Evolutionary conservation across 1,140 invertebrate genomes (phyloP).

Genomic region (Diorhabda carinulata): DNA sequence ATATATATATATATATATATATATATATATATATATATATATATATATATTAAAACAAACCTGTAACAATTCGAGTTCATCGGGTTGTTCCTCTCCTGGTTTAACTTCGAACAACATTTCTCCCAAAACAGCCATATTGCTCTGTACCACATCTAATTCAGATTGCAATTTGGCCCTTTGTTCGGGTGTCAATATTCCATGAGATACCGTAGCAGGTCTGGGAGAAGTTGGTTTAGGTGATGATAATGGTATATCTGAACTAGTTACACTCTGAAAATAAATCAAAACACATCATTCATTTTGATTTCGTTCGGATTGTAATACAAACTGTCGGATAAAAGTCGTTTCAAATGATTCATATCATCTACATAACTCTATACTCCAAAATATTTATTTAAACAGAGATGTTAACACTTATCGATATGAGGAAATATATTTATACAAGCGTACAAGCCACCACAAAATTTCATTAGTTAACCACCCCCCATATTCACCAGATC

Average conservation of each 20-base stretch:
- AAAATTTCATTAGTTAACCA: too few relatives aligned
- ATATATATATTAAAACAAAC: constrained; percentile 34
- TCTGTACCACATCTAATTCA: constrained; percentile 89
- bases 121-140: constrained; percentile 88
- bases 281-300: background rate
- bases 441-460: too few relatives aligned
- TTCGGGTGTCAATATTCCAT: constrained; percentile 60
- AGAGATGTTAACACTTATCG: too few relatives aligned
- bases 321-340: background rate
- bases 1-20: too few relatives aligned
- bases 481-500: too few relatives aligned
- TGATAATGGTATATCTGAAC: constrained; percentile 25
- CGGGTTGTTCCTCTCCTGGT: constrained; percentile 53
- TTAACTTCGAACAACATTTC: constrained; percentile 90
- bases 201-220: constrained; percentile 19
- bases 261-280: constrained; percentile 38
- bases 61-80: constrained; percentile 57
- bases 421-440: too few relatives aligned
- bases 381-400: too few relatives aligned
- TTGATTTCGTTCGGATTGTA: background rate
- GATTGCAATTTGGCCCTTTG: constrained; percentile 84
- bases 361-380: too few relatives aligned
- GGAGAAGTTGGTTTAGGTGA: constrained; percentile 25
- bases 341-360: background rate
- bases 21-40: too few relatives aligned